Evolutionary conservation across 1,140 invertebrate genomes (phyloP).

Genomic region (Camponotus vicinus): DNA sequence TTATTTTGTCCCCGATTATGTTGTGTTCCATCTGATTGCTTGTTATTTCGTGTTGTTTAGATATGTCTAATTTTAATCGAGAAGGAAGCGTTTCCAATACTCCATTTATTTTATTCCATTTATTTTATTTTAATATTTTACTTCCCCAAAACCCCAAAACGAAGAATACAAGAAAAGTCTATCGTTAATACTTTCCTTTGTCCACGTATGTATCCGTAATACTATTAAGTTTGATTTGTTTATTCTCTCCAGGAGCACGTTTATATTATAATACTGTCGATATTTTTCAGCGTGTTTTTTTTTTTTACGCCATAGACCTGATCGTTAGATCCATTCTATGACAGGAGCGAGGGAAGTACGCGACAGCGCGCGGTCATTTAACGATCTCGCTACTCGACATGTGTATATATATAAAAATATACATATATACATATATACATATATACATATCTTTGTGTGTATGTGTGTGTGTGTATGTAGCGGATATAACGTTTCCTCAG

Average conservation of each 20-base stretch:
- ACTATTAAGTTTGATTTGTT: constrained; percentile 35
- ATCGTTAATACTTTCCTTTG: constrained; percentile 25
- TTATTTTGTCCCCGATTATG: constrained; percentile 42
- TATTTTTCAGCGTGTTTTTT: constrained; percentile 43
- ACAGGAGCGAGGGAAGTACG: constrained; percentile 30
- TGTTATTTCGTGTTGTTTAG: constrained; percentile 69
- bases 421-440: background rate
- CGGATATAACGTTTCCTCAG: constrained; percentile 27
- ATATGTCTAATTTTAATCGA: constrained; percentile 73
- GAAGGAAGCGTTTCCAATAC: constrained; percentile 31
- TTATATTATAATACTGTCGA: constrained; percentile 24
- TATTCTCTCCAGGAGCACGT: constrained; percentile 41
- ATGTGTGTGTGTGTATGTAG: background rate
- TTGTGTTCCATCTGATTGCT: constrained; percentile 67
- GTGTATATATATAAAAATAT: background rate
- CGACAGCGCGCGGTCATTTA: constrained; percentile 19
- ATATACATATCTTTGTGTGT: background rate
- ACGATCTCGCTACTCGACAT: constrained; percentile 6
- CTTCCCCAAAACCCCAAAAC: constrained; percentile 35
- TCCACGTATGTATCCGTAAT: constrained; percentile 40
- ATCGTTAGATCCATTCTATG: background rate
- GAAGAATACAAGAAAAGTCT: constrained; percentile 33
- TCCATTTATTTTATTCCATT: constrained; percentile 16
- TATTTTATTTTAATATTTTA: constrained; percentile 48
- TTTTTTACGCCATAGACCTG: background rate